Base-by-base conservation (phyloP, 2,113 vertebrate species). In the Megaceryle torquata region DNA sequence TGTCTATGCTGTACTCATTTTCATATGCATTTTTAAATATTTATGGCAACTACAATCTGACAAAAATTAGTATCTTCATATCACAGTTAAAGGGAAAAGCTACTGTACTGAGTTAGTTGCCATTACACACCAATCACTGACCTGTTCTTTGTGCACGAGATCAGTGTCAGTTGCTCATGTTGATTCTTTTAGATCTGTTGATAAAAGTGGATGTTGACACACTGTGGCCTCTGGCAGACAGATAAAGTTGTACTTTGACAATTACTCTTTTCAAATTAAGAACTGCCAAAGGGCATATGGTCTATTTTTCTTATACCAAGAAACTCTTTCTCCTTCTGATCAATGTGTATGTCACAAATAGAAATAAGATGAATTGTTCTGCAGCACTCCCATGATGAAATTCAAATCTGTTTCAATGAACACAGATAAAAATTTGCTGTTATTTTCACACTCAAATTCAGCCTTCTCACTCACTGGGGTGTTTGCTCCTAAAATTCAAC, bases 151-250 rank as follows among this genome's bases (percentile, higher is more conserved):
- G 1, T 67, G 81, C 80, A 53, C 0, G 0, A 81, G 41, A 61
- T 67, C 41, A 28, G 35, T 61, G 29, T 72, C 64, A 61, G 50
- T 15, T 74, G 39, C 69, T 11, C 24, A 17, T 59, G 46, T 63
- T 93, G 89, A 91, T 72, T 86, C 59, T 90, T 90, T 74, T 11
- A 57, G 54, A 74, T 81, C 31, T 81, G n/a, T 28, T 89, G 69
- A 91, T 63, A 94, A 74, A 86, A 91, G 59, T 17, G 19, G 35
- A 67, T 84, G 84, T 81, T 48, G 28, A 82, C 51, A 84, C 21
- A 84, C 31, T 61, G 56, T n/a, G n/a, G 60, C 74, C 74, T 74
- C 74, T 78, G 74, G 56, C 39, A 94, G 60, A 75, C 10, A 74
- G 20, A 48, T 10, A 39, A 80, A 67, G 41, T 33, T 94, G n/a